A percentile compares a stretch with the other conserved stretches of the same genome.
These are phyloP conservation scores for Spatulosminthurus flaviceps DNA, from an alignment of 2,888 invertebrate species.

Conservation along the genomic window DNA sequence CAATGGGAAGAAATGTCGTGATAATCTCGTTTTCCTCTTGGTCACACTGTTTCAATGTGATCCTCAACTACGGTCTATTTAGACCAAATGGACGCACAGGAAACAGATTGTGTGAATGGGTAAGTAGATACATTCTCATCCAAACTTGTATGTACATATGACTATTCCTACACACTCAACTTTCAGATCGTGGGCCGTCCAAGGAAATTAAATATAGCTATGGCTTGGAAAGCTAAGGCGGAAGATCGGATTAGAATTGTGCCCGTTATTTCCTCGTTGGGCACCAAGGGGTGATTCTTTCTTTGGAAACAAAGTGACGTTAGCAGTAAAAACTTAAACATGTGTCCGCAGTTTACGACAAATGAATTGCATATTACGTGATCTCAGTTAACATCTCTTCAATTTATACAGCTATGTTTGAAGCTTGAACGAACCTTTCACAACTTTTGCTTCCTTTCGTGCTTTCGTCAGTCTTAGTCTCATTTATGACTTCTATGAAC, in stretches of 20 bases:
- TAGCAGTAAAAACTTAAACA: slow-evolving; percentile 13
- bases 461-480: too few species aligned
- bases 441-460: too few species aligned
- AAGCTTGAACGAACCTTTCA: too few species aligned
- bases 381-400: too few species aligned
- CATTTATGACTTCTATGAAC: too few species aligned
- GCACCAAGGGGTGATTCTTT: background rate
- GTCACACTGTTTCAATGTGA: slow-evolving; percentile 50
- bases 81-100: slow-evolving; percentile 59
- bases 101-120: slow-evolving; percentile 54
- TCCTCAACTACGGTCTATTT: slow-evolving; percentile 61
- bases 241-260: background rate
- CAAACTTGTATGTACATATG: slow-evolving; percentile 22
- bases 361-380: too few species aligned
- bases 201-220: slow-evolving; percentile 1
- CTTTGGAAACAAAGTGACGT: background rate
- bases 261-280: background rate
- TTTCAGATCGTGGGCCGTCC: too few species aligned
- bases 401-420: too few species aligned
- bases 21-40: slow-evolving; percentile 58
- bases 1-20: slow-evolving; percentile 52
- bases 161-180: too few species aligned
- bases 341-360: background rate
- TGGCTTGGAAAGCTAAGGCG: background rate
- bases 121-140: slow-evolving; percentile 36